Conservation (phyloP, 1,140 invertebrate species). For the Papilio helenus region DNA sequence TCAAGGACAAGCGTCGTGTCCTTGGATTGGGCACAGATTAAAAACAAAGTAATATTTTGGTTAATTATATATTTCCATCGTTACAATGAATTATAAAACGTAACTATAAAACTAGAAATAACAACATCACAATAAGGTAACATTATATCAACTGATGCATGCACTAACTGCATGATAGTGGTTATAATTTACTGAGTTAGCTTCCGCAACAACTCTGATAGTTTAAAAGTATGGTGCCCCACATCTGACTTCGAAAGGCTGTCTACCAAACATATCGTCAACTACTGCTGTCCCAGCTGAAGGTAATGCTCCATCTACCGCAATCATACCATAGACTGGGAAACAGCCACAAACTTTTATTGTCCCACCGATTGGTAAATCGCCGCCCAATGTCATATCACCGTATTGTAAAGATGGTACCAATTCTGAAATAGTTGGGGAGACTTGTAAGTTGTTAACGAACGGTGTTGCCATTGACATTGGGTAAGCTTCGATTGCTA, state of each 20-base stretch:
- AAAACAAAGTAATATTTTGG: background rate
- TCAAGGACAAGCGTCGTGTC: too few species aligned
- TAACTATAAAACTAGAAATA: constrained; percentile 33
- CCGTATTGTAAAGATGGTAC: constrained; percentile 67
- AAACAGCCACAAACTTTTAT: constrained; percentile 73
- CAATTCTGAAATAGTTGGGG: constrained; percentile 62
- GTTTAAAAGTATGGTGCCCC: constrained; percentile 46
- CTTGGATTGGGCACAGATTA: background rate
- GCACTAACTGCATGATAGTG: constrained; percentile 10
- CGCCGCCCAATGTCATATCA: constrained; percentile 65
- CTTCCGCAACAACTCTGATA: background rate
- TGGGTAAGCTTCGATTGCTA: constrained; percentile 37
- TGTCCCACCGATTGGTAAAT: constrained; percentile 67
- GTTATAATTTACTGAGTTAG: constrained; percentile 31
- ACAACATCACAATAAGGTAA: constrained; percentile 27
- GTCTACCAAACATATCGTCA: constrained; percentile 50
- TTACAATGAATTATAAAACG: constrained; percentile 21
- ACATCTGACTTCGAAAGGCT: constrained; percentile 54
- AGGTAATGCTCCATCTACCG: constrained; percentile 65
- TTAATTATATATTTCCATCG: constrained; percentile 22
- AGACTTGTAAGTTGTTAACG: constrained; percentile 52
- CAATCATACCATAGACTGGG: constrained; percentile 69
- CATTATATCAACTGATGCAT: constrained; percentile 29
- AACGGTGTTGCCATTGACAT: constrained; percentile 41
- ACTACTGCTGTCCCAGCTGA: constrained; percentile 62